These are phyloP conservation scores for Monarcha castaneiventris DNA, from an alignment of 2,113 vertebrate genomes.

Conservation along the genomic window DNA sequence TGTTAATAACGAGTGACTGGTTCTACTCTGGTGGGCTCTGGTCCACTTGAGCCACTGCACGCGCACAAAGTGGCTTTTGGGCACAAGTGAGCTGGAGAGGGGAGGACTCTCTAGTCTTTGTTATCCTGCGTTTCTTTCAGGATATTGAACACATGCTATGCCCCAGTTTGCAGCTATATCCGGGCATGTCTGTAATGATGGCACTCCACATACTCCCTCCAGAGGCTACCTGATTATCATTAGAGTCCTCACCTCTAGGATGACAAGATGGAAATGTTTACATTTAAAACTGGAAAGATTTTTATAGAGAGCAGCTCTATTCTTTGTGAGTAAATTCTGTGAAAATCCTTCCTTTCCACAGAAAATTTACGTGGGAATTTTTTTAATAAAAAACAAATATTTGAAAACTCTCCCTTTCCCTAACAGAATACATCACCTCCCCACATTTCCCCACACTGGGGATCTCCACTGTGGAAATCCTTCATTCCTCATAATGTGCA, in stretches of 20 bases:
- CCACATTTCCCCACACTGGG: rapidly evolving
- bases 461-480: neutral
- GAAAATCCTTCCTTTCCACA: neutral
- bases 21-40: neutral
- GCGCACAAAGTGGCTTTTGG: neutral
- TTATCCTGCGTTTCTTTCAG: neutral
- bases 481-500: neutral
- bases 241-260: neutral
- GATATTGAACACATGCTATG: neutral
- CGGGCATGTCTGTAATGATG: neutral
- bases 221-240: neutral
- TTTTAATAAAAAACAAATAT: neutral
- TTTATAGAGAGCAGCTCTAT: neutral
- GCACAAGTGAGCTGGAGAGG: neutral
- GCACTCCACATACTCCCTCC: neutral
- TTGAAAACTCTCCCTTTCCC: neutral
- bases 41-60: neutral
- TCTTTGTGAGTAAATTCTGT: neutral
- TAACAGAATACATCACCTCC: neutral
- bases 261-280: neutral
- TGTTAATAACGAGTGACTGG: neutral
- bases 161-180: neutral
- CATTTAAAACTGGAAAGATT: neutral
- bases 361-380: neutral
- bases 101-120: neutral